Percentiles rank a stretch among this genome's conserved stretches.
Evolutionary conservation across 2,888 invertebrate genomes (phyloP).

Genomic region (Opisthograptis luteolata): DNA sequence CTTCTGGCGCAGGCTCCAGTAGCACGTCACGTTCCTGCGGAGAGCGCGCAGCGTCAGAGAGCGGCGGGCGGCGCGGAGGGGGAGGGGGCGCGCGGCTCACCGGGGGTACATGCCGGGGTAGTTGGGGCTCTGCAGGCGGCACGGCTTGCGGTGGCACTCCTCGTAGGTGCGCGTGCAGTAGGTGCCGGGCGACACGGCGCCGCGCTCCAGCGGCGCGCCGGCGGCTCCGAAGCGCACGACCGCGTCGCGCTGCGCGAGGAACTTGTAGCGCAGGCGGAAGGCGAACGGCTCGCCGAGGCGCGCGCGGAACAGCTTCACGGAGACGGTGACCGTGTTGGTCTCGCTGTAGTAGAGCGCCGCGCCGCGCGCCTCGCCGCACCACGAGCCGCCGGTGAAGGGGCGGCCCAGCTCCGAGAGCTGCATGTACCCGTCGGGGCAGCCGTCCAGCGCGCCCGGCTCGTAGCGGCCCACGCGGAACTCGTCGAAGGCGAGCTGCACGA

Average conservation of each 20-base stretch:
- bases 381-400: constrained; percentile 94
- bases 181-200: constrained; percentile 92
- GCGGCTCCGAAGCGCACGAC: constrained; percentile 74
- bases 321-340: constrained; percentile 94
- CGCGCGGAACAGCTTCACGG: constrained; percentile 90
- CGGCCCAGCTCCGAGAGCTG: constrained; percentile 93
- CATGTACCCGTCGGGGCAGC: constrained; percentile 95
- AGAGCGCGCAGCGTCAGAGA: neutral
- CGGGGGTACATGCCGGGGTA: constrained; percentile 94
- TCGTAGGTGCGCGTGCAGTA: constrained; percentile 94
- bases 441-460: constrained; percentile 88
- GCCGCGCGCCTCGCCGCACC: constrained; percentile 93
- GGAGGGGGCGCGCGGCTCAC: constrained; percentile 39
- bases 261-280: constrained; percentile 91
- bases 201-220: constrained; percentile 89
- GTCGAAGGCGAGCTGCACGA: constrained; percentile 95
- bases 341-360: constrained; percentile 95
- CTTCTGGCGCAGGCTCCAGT: constrained; percentile 93
- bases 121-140: constrained; percentile 94
- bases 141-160: constrained; percentile 93
- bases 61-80: neutral
- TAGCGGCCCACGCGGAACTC: constrained; percentile 94
- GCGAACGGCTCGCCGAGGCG: constrained; percentile 91
- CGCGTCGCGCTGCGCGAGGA: constrained; percentile 91
- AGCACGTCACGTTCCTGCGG: constrained; percentile 94